Evolutionary conservation across 2,113 vertebrate genomes (phyloP).

Genomic region (Bos indicus): DNA sequence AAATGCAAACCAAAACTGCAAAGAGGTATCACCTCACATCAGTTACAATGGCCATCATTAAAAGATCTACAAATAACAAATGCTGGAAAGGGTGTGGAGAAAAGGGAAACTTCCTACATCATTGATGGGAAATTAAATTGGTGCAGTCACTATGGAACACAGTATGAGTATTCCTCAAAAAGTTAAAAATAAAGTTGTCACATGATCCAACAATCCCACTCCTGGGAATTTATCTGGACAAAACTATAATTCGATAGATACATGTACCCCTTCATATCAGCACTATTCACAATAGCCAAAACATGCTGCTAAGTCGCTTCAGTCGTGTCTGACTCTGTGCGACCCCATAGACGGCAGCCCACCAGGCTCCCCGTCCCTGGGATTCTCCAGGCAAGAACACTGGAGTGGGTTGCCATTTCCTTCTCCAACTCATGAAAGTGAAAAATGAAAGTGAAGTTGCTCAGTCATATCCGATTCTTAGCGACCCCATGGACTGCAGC

Average conservation of each 20-base stretch:
- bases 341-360: too few relatives aligned
- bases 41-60: background rate
- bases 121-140: background rate
- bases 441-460: too few relatives aligned
- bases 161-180: background rate
- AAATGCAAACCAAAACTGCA: background rate
- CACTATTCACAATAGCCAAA: background rate
- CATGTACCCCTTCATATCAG: background rate
- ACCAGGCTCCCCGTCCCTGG: too few relatives aligned
- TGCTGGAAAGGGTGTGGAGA: background rate
- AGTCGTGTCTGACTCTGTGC: too few relatives aligned
- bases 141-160: background rate
- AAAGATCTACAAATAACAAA: background rate
- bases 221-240: background rate
- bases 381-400: too few relatives aligned
- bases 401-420: too few relatives aligned
- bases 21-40: background rate
- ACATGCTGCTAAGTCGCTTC: background rate
- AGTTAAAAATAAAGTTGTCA: background rate
- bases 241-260: background rate
- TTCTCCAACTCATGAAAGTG: too few relatives aligned
- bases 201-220: background rate
- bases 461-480: too few relatives aligned
- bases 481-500: too few relatives aligned
- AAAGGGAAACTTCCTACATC: background rate